Conservation (phyloP, 2,113 vertebrate species). For the Anser brachyrhynchus region DNA sequence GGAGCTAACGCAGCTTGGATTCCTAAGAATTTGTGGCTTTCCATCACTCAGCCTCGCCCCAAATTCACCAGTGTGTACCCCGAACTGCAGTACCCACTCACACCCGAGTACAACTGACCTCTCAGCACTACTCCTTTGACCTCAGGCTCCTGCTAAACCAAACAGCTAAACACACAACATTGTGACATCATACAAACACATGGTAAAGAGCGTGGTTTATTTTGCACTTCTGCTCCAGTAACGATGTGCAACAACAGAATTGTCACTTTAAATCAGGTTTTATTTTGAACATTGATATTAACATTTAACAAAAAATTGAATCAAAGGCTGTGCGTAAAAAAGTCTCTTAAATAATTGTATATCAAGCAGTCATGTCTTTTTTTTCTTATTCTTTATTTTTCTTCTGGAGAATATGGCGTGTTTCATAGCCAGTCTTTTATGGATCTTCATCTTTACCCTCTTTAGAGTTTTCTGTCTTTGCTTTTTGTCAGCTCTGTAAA, state of each 20-base stretch:
- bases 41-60: rapidly evolving
- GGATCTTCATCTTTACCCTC: slow-evolving; percentile 31
- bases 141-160: not conserved
- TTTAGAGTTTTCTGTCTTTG: slow-evolving; percentile 56
- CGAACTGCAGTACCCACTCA: not conserved
- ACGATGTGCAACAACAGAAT: not conserved
- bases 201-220: rapidly evolving
- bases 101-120: not conserved
- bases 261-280: not conserved
- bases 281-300: not conserved
- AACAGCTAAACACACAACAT: not conserved
- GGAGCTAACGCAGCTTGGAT: not conserved
- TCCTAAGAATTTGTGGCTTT: not conserved
- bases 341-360: slow-evolving; percentile 12
- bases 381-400: slow-evolving; percentile 66
- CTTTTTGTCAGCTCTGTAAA: slow-evolving; percentile 73
- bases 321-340: slow-evolving; percentile 32
- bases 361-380: slow-evolving; percentile 44
- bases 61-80: rapidly evolving
- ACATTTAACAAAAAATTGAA: slow-evolving; percentile 36
- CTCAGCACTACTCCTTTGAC: not conserved
- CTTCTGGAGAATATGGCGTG: slow-evolving; percentile 6
- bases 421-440: slow-evolving; percentile 53
- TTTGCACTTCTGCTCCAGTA: rapidly evolving
- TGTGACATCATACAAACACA: not conserved